A percentile compares a stretch with the other conserved stretches of the same genome.
Evolutionary conservation across 2,888 invertebrate species (phyloP).

Genomic region (Eilema sororculum): DNA sequence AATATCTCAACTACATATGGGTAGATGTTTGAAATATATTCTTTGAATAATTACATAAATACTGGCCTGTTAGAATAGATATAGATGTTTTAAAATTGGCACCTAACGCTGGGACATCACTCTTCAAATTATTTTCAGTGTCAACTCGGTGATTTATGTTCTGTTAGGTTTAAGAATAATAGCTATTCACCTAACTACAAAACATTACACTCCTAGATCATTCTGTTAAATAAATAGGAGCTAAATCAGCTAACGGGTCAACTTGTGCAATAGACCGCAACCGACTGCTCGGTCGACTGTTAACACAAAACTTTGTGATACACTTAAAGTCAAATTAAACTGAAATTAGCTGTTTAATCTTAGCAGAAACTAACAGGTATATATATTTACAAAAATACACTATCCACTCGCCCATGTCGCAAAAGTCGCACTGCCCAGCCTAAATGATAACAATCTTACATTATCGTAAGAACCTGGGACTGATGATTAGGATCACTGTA

Average conservation of each 20-base stretch:
- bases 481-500: no score
- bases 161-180: neutral
- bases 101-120: neutral
- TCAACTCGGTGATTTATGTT: neutral
- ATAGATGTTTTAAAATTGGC: neutral
- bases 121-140: neutral
- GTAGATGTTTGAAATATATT: no score
- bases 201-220: neutral
- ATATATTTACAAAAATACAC: no score
- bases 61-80: neutral
- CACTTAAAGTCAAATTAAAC: neutral
- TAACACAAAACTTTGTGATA: neutral
- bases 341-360: no score
- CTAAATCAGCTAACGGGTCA: neutral
- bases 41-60: no score
- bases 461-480: no score
- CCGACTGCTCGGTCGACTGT: neutral
- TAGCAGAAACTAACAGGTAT: no score
- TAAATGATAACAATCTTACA: no score
- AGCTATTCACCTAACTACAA: neutral
- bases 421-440: no score
- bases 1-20: no score
- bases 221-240: neutral
- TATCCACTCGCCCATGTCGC: no score
- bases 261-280: neutral